Base-by-base conservation (phyloP, 1,140 invertebrate species). In the Vanessa tameamea region DNA sequence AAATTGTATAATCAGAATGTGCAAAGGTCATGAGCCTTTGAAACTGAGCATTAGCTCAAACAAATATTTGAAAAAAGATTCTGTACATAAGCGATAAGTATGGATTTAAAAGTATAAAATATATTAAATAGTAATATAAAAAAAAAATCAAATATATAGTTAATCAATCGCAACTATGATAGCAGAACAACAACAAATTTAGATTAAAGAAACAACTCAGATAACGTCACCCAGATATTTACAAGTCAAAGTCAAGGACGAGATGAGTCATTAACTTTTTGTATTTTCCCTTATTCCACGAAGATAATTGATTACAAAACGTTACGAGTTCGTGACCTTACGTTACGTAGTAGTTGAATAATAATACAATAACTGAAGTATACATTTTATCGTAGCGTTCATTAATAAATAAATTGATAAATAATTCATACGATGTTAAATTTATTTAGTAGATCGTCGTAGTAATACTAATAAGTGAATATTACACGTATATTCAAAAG, bases 251-350 rank as follows among this genome's bases (percentile, higher is more conserved):
- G 72, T 69, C 72, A 74, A 74, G 72, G 72, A 69, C 72, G 67
- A 74, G 72, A 59, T 64, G 72, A 74, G 67, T 74, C 72, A 74
- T 68, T 73, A 55, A 74, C 72, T 74, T 74, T 74, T 74, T 74
- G 51, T 69, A 43, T 69, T 74, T 69, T 68, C 72, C 67, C 66
- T 74, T 64, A 51, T 64, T 64, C 67, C 16, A 74, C 65, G 47
- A 68, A 72, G 75, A 79, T 79, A 77, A 79, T 75, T 79, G 75
- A 77, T 77, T 74, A 53, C 69, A 47, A 74, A 57, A 76, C 78
- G 75, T 69, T 59, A 71, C 65, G 70, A 79, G 75, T 77, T 79
- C 75, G 75, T 64, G 78, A 79, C 75, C 78, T 77, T 51, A 70
- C 65, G 64, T 71, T 72, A 77, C 78, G 75, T 79, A 65, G 71